Conservation (phyloP, 2,113 vertebrate species). For the Nesogale talazaci region DNA sequence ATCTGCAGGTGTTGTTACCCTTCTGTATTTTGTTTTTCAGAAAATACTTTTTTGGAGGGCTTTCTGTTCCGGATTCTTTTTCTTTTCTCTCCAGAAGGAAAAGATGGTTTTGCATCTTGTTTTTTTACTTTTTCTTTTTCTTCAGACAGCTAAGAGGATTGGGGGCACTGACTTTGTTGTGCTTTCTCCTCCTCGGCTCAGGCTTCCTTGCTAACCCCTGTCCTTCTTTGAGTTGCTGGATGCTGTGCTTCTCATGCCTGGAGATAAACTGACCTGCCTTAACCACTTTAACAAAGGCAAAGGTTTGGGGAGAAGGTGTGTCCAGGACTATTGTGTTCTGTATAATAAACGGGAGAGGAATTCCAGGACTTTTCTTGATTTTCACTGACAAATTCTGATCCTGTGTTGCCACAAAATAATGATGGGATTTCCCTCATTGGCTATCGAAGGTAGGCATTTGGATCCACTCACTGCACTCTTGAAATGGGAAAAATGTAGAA, state of each 20-base stretch:
- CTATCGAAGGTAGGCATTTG: no score
- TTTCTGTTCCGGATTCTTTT: slow-evolving; percentile 85
- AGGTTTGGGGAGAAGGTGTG: slow-evolving; percentile 91
- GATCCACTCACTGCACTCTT: no score
- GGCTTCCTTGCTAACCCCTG: slow-evolving; percentile 88
- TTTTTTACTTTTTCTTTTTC: slow-evolving; percentile 95
- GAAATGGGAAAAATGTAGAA: no score
- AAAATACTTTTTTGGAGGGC: neutral
- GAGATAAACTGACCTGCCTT: slow-evolving; percentile 90
- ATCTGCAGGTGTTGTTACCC: slow-evolving; percentile 42
- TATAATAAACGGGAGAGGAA: slow-evolving; percentile 97
- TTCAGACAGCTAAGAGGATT: no score
- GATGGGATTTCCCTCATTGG: no score
- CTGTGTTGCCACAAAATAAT: no score
- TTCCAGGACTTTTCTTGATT: slow-evolving; percentile 91
- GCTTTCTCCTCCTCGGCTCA: slow-evolving; percentile 88
- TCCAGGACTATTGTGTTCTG: slow-evolving; percentile 97
- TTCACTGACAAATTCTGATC: no score
- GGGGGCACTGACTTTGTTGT: slow-evolving; percentile 90
- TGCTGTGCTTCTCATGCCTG: no score
- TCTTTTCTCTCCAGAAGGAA: slow-evolving; percentile 88
- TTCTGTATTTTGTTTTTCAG: slow-evolving; percentile 74
- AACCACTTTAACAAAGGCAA: slow-evolving; percentile 89
- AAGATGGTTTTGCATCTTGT: slow-evolving; percentile 82
- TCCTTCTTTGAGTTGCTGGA: slow-evolving; percentile 91